A percentile compares a stretch with the other conserved stretches of the same genome.
phyloP scores from a whole-genome alignment of 2,113 vertebrate genomes.

The Catagonus wagneri region DNA sequence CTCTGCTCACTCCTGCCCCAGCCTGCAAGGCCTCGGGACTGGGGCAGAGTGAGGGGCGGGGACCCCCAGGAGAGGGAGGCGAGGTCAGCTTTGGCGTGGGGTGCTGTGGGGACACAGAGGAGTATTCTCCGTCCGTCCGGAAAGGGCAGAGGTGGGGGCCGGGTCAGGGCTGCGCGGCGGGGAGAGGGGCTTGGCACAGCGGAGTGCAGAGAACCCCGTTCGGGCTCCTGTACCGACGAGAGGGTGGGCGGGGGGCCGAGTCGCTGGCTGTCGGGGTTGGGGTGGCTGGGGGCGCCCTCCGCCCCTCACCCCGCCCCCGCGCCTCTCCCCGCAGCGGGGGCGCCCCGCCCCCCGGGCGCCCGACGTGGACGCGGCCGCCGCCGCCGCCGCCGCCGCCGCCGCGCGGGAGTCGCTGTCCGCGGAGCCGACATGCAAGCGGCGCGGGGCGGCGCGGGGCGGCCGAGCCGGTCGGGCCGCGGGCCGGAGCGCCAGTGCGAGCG shows the following conservation, averaged over 20 bases:
- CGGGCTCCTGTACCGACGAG: neutral
- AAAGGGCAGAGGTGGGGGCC: accelerated
- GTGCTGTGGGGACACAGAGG: neutral
- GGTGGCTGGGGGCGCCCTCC: neutral
- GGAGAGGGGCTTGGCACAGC: neutral
- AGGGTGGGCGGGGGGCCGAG: neutral
- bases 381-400: conserved; percentile 38
- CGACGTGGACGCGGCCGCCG: conserved; percentile 77
- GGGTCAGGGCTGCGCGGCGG: neutral
- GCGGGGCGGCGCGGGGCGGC: conserved; percentile 77
- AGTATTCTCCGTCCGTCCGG: neutral
- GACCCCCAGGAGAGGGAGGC: neutral
- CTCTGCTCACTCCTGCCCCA: neutral
- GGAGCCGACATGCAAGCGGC: conserved; percentile 82
- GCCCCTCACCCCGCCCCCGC: conserved; percentile 57
- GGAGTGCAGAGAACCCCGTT: neutral
- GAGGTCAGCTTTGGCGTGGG: neutral
- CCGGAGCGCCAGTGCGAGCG: conserved; percentile 58
- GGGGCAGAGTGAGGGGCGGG: neutral
- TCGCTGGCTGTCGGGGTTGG: neutral
- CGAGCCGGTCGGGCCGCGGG: conserved; percentile 65
- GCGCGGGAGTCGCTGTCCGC: conserved; percentile 82
- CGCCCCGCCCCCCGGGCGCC: conserved; percentile 77
- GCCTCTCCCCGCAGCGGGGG: conserved; percentile 75
- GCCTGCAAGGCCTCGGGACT: neutral